A percentile compares a stretch with the other conserved stretches of the same genome.
Conservation (phyloP, 2,113 vertebrate species). For the Lepus timidus region DNA sequence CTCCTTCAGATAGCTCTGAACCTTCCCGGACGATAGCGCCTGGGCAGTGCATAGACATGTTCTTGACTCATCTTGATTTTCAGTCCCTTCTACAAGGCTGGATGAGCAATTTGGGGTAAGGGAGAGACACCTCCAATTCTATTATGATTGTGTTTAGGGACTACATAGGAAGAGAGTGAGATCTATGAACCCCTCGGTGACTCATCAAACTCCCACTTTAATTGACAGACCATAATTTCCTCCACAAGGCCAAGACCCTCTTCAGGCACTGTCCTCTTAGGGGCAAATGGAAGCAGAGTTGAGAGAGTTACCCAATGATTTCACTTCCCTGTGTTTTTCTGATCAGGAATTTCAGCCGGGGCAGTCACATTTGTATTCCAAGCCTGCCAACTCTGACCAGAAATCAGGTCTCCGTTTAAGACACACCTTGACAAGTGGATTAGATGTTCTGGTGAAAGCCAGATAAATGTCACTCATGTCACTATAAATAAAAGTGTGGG, state of each 20-base stretch:
- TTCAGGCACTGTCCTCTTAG: not conserved
- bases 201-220: slow-evolving; percentile 2
- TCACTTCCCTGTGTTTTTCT: slow-evolving; percentile 14
- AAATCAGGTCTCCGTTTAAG: slow-evolving; percentile 75
- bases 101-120: slow-evolving; percentile 19
- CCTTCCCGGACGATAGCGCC: not conserved
- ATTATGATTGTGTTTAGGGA: not conserved
- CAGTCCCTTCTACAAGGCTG: slow-evolving; percentile 19
- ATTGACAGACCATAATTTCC: slow-evolving; percentile 48
- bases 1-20: not conserved
- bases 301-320: slow-evolving; percentile 18
- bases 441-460: slow-evolving; percentile 76
- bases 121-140: not conserved
- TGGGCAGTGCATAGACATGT: not conserved
- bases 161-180: not conserved
- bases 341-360: slow-evolving; percentile 70
- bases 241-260: not conserved
- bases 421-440: slow-evolving; percentile 83
- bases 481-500: slow-evolving; percentile 80
- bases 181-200: slow-evolving; percentile 4
- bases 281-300: slow-evolving; percentile 11
- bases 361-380: slow-evolving; percentile 77
- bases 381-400: slow-evolving; percentile 77
- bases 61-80: slow-evolving; percentile 35
- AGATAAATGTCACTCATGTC: slow-evolving; percentile 84